phyloP scores from a whole-genome alignment of 1,140 invertebrate genomes.

The Hestina assimilis region DNA sequence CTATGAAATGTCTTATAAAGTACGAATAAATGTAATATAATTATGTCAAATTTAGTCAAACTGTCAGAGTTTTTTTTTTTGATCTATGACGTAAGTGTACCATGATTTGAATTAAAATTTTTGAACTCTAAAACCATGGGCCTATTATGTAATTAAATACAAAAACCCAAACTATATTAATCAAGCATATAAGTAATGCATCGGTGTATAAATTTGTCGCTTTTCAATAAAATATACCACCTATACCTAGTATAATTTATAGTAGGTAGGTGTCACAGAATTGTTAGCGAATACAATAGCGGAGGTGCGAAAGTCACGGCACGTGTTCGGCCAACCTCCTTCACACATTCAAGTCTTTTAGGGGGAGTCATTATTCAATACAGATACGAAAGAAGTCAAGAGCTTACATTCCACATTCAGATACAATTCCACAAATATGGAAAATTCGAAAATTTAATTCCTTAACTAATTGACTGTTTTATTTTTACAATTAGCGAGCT shows the following conservation, averaged over 20 bases:
- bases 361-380: slow-evolving; percentile 18
- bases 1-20: too few species aligned
- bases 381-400: slow-evolving; percentile 8
- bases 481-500: not conserved
- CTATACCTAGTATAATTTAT: slow-evolving; percentile 6
- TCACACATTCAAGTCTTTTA: slow-evolving; percentile 15
- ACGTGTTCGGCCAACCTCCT: slow-evolving; percentile 19
- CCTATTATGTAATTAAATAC: too few species aligned
- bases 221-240: slow-evolving; percentile 1
- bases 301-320: slow-evolving; percentile 24
- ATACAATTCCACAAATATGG: slow-evolving; percentile 8
- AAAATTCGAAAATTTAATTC: not conserved
- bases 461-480: not conserved
- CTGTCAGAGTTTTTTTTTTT: too few species aligned
- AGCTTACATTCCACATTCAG: slow-evolving; percentile 10
- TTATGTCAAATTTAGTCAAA: too few species aligned
- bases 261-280: slow-evolving; percentile 19
- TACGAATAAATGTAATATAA: too few species aligned
- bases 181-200: not conserved
- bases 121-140: too few species aligned
- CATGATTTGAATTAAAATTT: too few species aligned
- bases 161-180: too few species aligned
- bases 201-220: not conserved
- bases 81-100: too few species aligned
- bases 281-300: slow-evolving; percentile 11